Base-by-base conservation (phyloP, 2,113 vertebrate genomes). In the Phrynocephalus versicolor region DNA sequence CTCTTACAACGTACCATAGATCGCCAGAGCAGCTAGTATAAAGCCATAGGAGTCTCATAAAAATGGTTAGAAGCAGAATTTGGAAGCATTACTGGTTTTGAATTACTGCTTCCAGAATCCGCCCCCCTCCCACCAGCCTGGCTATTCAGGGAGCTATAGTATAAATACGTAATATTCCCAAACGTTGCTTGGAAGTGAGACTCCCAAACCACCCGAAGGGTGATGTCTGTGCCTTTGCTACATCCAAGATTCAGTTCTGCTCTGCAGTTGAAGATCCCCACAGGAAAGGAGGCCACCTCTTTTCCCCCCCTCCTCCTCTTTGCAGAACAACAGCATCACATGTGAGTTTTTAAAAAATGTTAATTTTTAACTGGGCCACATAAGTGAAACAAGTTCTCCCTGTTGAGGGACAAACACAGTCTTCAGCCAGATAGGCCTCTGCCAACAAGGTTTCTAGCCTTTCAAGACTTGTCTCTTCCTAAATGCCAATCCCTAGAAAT, bases 401-500 rank as follows among this genome's bases (percentile, higher is more conserved):
- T 65, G 33, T 37, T 81, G 84, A 79, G 85, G 58, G 58, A 16
- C 7, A 27, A 88, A 74, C 0, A 0, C 77, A 60, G 86, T 90
- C 90, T 90, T 90, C 90, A 90, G 81, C 39, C 85, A 88, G 71
- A 23, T 23, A 85, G 75, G 82, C 85, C 79, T 83, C 7, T 75
- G 88, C 80, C 90, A 92, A 87, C 88, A 90, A 90, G 84, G 79
- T 93, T 93, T 92, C 74, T 87, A 0, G 3, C 77, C 60, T 86
- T 89, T 67, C 84, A 69, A 92, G 85, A 65, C 82, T 45, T 14
- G 9, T 76, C 82, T 85, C 71, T 67, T n/a, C 60, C 86, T 35
- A 45, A 81, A 82, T 33, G 87, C 81, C 82, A 85, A 58, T 73
- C 82, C 87, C 77, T 76, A 18, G 41, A 67, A 87, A 83, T 2